Percentiles rank a stretch among this genome's conserved stretches.
phyloP scores from a whole-genome alignment of 2,113 vertebrate genomes.

The Lamprologus lemairii region DNA sequence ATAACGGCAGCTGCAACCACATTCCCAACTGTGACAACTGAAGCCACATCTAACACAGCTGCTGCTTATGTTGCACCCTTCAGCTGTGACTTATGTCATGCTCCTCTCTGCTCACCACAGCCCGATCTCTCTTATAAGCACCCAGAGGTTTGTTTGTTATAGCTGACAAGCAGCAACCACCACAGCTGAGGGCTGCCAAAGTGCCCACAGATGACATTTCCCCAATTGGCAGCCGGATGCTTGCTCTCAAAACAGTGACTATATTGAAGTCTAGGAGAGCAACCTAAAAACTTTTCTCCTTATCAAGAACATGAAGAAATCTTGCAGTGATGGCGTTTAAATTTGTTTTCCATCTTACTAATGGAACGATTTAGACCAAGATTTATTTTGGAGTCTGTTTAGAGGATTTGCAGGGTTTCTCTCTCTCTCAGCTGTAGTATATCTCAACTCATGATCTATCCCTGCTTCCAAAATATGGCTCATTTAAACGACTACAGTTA shows the following conservation, averaged over 20 bases:
- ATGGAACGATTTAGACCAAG: not conserved
- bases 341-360: not conserved
- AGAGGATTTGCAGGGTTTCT: not conserved
- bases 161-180: not conserved
- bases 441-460: not conserved
- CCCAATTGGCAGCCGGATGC: not conserved
- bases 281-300: not conserved
- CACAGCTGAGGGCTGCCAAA: not conserved
- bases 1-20: not conserved
- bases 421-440: not conserved
- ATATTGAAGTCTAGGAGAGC: not conserved
- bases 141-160: not conserved
- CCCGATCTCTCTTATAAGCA: not conserved
- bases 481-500: not conserved
- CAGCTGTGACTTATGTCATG: conserved; percentile 13
- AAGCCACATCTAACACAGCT: conserved; percentile 15
- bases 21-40: conserved; percentile 10
- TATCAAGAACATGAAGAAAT: not conserved
- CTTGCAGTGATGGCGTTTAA: not conserved
- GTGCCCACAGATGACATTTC: not conserved
- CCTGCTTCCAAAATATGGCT: not conserved
- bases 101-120: not conserved
- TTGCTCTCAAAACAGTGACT: not conserved
- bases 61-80: conserved; percentile 17
- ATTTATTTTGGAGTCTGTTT: not conserved